Evolutionary conservation across 1,140 invertebrate species (phyloP), one percentile per base, ranked within the genome.

Genomic region (Halictus rubicundus): DNA sequence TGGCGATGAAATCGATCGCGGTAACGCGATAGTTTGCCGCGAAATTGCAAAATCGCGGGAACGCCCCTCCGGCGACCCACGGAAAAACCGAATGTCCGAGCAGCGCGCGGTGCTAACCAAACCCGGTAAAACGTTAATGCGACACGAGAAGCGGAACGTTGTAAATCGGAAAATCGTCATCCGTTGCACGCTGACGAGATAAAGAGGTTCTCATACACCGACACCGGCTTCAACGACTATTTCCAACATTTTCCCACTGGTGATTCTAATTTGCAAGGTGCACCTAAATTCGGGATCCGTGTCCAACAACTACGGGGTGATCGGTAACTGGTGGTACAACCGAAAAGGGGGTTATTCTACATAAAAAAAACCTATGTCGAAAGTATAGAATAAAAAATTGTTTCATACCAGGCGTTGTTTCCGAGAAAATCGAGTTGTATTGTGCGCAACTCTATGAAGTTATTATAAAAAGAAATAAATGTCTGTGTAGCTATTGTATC

Each of bases 11-110:
- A 76, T 23, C 78, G 72, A 84, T 65, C 78, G 68, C 64, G 68
- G 82, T 69, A 84, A 84, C 70, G 78, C 78, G 68, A 69, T 79
- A 75, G 68, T 69, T 69, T 32, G 72, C 64, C 59, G 63, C 64
- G 69, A 81, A 85, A 85, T 84, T 84, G 81, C 83, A 59, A 78
- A 68, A 84, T 71, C 76, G 46, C 60, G 39, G 12, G 21, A 8
- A n/a, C 27, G 23, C 7, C 32, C n/a, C n/a, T n/a, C 16, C 23
- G 68, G 14, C 39, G 16, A 9, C 54, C 54, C 19, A 21, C 54
- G n/a, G 54, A 49, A 60, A 42, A 64, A 54, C 27, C 42, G 32
- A 52, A 71, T 63, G 37, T 39, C 68, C 68, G 57, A 25, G 12
- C 46, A 8, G 32, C 63, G 5, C 63, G 5, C 39, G 42, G 16